Evolutionary conservation across 2,888 invertebrate genomes (phyloP), one percentile per base, ranked within the genome.

Genomic region (Labia minor): DNA sequence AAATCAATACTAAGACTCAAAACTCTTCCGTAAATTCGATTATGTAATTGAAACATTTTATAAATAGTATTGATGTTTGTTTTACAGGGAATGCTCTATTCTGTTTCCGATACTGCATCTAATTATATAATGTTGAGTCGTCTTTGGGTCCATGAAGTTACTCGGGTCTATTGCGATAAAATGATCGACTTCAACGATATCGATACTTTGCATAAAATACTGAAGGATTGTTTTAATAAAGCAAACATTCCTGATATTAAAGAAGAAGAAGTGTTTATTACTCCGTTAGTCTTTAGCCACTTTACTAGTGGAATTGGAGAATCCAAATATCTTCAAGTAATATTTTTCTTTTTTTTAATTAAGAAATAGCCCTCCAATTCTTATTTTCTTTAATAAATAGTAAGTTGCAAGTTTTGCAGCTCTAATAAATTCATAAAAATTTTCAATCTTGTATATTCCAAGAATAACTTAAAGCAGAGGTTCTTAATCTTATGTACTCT

Each of bases 261-360:
- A 66, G 94, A 95, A 71, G 82, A 82, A 2, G 76, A 82, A 0
- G 82, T 93, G 1, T 85, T 88, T 74, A 81, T 80, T 21, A 84
- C 85, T 70, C 95, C 95, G 0, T 78, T 90, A n/a, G 88, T 96
- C 69, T 95, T 85, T 77, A 94, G 92, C 74, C 95, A 96, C 77
- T 96, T 95, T 77, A 90, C 95, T 18, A 87, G 89, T 72, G 95
- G 95, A 3, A 83, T 95, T 63, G 92, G 95, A 0, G 95, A 95
- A 72, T 88, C 91, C 0, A 95, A 95, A 77, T 96, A 96, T 75
- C 14, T 49, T 14, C 8, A 4, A 2, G 49, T 49, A 49, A 49
- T n/a, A 4, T 49, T 8, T 26, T 8, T 6, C 26, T 6, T 8
- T 26, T 26, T 26, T 26, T 6, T 8, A n/a, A n/a, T n/a, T n/a